Evolutionary conservation across 2,888 invertebrate species (phyloP).

Genomic region (Lomographa bimaculata): DNA sequence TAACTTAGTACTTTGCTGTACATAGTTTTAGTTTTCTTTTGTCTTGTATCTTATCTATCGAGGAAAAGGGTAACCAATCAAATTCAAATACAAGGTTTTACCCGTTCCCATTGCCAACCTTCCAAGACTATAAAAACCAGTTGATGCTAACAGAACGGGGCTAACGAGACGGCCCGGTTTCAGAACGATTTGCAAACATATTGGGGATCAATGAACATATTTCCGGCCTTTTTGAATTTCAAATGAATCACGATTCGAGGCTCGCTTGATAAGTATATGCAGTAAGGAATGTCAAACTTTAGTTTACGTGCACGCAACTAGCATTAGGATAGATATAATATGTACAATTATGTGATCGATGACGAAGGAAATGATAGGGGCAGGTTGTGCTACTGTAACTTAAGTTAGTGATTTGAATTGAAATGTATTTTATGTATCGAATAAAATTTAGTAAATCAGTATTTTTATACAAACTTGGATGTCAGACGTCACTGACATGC

Average conservation of each 20-base stretch:
- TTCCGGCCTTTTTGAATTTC: slow-evolving; percentile 60
- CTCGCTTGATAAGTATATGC: slow-evolving; percentile 1
- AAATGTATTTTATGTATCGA: too few relatives aligned
- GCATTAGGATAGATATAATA: too few relatives aligned
- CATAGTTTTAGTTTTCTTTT: too few relatives aligned
- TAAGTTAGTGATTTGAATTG: too few relatives aligned
- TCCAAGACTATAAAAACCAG: slow-evolving; percentile 32
- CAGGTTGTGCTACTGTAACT: too few relatives aligned
- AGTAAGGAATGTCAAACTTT: slow-evolving; percentile 2
- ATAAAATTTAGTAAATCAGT: too few relatives aligned
- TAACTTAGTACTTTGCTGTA: too few relatives aligned
- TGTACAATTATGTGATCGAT: too few relatives aligned
- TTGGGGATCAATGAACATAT: slow-evolving; percentile 59
- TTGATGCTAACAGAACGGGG: slow-evolving; percentile 43
- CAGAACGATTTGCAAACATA: slow-evolving; percentile 53
- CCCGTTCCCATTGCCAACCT: slow-evolving; percentile 17
- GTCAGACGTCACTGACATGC: too few relatives aligned
- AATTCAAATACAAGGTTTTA: slow-evolving; percentile 5
- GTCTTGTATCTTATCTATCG: too few relatives aligned
- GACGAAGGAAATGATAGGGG: too few relatives aligned
- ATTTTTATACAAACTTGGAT: too few relatives aligned
- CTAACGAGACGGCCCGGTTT: slow-evolving; percentile 27
- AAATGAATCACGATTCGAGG: slow-evolving; percentile 49
- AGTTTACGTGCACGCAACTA: slow-evolving; percentile 10
- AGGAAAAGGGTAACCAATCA: not conserved